phyloP scores from a whole-genome alignment of 2,797 vertebrate species.

The Lophius americanus region DNA sequence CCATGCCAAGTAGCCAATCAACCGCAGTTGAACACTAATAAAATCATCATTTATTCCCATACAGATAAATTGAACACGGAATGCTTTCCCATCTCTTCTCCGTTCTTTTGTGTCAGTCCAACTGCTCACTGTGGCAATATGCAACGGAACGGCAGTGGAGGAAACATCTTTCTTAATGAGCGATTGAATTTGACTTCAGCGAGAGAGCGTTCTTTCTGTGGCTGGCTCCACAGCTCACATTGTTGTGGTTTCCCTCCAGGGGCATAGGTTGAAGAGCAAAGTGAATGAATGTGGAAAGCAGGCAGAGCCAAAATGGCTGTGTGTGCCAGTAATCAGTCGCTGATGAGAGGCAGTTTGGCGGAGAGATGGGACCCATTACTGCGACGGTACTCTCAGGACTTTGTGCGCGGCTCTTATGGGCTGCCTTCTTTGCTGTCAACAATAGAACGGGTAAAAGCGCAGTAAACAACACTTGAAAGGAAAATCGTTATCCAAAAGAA shows the following conservation, averaged over 20 bases:
- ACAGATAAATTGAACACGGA: slow-evolving; percentile 54
- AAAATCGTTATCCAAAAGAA: slow-evolving; percentile 41
- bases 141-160: slow-evolving; percentile 60
- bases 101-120: slow-evolving; percentile 50
- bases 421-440: slow-evolving; percentile 59
- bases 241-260: slow-evolving; percentile 67
- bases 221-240: slow-evolving; percentile 51
- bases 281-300: slow-evolving; percentile 65
- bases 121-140: slow-evolving; percentile 48
- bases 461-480: slow-evolving; percentile 54
- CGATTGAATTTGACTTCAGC: slow-evolving; percentile 55
- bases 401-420: slow-evolving; percentile 35
- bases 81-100: slow-evolving; percentile 42
- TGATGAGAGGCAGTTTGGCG: slow-evolving; percentile 73
- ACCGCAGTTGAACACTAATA: slow-evolving; percentile 62
- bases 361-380: slow-evolving; percentile 67
- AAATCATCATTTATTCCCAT: slow-evolving; percentile 58
- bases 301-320: slow-evolving; percentile 62
- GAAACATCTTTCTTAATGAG: slow-evolving; percentile 72
- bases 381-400: slow-evolving; percentile 63
- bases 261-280: slow-evolving; percentile 58
- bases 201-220: slow-evolving; percentile 37
- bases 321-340: slow-evolving; percentile 76
- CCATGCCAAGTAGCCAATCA: slow-evolving; percentile 57
- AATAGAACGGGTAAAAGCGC: slow-evolving; percentile 54